A percentile compares a stretch with the other conserved stretches of the same genome.
phyloP scores from a whole-genome alignment of 2,113 vertebrate species.

The Protomyctophum bolini region DNA sequence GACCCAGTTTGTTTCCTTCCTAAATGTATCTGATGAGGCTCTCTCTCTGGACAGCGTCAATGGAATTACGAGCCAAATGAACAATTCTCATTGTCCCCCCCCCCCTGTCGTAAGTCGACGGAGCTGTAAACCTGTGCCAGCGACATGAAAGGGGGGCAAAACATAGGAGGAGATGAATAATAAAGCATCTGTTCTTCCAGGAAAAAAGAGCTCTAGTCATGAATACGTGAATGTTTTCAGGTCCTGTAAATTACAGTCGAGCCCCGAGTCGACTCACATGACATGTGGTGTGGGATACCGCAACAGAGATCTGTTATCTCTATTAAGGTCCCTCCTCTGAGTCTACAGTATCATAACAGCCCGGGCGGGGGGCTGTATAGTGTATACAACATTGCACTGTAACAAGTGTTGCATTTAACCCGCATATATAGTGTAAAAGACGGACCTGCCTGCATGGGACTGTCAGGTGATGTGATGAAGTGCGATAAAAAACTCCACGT shows the following conservation, averaged over 20 bases:
- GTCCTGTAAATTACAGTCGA: conserved; percentile 19
- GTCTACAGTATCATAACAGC: background rate
- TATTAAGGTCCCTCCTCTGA: conserved; percentile 34
- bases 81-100: conserved; percentile 23
- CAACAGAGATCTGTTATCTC: conserved; percentile 41
- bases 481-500: no score
- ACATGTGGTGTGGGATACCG: conserved; percentile 19
- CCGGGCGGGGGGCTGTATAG: background rate
- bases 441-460: background rate
- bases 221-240: conserved; percentile 7
- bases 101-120: background rate
- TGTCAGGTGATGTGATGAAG: no score
- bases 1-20: conserved; percentile 26
- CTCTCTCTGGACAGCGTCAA: conserved; percentile 4
- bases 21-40: conserved; percentile 42
- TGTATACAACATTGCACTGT: conserved; percentile 5
- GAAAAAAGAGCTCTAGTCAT: conserved; percentile 39
- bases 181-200: conserved; percentile 62
- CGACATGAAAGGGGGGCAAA: conserved; percentile 15
- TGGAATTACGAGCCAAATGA: conserved; percentile 26
- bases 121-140: conserved; percentile 11
- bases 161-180: conserved; percentile 43
- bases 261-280: conserved; percentile 5
- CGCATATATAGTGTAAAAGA: background rate
- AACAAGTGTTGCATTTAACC: background rate